Evolutionary conservation across 2,113 vertebrate species (phyloP).

Genomic region (Austrofundulus limnaeus): DNA sequence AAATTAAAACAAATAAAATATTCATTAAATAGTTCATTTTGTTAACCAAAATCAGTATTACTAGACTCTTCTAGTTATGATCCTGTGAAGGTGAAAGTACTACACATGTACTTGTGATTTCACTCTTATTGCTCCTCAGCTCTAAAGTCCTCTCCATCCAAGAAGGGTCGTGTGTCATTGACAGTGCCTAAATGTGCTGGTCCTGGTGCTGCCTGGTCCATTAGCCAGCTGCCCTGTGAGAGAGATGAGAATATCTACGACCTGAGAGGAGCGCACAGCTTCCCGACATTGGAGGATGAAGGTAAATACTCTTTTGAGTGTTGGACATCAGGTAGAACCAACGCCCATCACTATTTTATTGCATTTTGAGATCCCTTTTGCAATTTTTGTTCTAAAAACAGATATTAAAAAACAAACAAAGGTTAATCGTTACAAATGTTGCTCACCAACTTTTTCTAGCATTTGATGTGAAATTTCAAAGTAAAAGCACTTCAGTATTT

Average conservation of each 20-base stretch:
- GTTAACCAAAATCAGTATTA: neutral
- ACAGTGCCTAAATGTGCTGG: constrained; percentile 84
- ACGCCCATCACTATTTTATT: no score
- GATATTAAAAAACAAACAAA: no score
- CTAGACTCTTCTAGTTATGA: no score
- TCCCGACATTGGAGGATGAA: constrained; percentile 94
- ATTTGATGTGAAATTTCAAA: no score
- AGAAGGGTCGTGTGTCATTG: constrained; percentile 90
- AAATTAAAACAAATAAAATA: neutral
- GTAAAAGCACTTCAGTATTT: no score
- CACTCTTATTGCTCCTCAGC: constrained; percentile 74
- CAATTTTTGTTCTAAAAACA: no score
- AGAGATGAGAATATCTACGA: constrained; percentile 90
- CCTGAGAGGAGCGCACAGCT: constrained; percentile 89
- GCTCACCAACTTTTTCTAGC: no score
- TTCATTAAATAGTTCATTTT: neutral
- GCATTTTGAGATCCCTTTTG: no score
- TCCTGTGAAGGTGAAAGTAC: no score
- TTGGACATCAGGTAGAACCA: no score
- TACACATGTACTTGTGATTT: neutral
- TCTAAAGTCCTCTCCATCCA: constrained; percentile 94
- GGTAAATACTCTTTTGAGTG: constrained; percentile 69
- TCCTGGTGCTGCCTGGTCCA: constrained; percentile 89
- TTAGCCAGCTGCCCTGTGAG: constrained; percentile 89
- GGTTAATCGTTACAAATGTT: no score